Evolutionary conservation across 2,888 invertebrate species (phyloP).

Genomic region (Melitaea athalia): DNA sequence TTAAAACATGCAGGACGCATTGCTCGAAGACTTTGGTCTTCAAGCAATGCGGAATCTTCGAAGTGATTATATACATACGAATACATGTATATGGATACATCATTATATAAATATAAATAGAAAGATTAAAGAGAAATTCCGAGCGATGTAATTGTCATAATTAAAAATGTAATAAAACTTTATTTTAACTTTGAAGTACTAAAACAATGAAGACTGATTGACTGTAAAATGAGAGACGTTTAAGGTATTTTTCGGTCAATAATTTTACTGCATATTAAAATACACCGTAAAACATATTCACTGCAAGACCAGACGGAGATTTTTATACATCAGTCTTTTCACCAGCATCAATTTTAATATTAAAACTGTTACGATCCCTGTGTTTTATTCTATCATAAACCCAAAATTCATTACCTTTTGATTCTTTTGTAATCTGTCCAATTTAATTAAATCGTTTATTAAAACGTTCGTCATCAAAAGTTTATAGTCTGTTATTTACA

Average conservation of each 20-base stretch:
- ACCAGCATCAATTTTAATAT: constrained; percentile 34
- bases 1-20: too few relatives aligned
- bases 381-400: constrained; percentile 33
- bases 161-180: background rate
- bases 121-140: background rate
- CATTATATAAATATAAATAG: too few relatives aligned
- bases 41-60: too few relatives aligned
- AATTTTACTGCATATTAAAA: constrained; percentile 30
- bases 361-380: constrained; percentile 28
- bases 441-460: constrained; percentile 42
- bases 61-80: too few relatives aligned
- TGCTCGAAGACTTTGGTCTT: too few relatives aligned
- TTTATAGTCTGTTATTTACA: constrained; percentile 32
- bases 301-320: constrained; percentile 16
- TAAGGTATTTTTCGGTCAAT: constrained; percentile 23
- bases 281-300: constrained; percentile 23
- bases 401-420: constrained; percentile 34
- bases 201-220: constrained; percentile 14
- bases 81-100: too few relatives aligned
- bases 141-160: background rate
- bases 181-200: constrained; percentile 2
- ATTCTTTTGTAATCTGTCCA: constrained; percentile 40
- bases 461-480: constrained; percentile 41
- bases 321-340: constrained; percentile 24
- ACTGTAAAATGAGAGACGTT: constrained; percentile 24